A percentile compares a stretch with the other conserved stretches of the same genome.
Conservation (phyloP, 2,888 invertebrate genomes). For the Dicranocentrus wangi region DNA sequence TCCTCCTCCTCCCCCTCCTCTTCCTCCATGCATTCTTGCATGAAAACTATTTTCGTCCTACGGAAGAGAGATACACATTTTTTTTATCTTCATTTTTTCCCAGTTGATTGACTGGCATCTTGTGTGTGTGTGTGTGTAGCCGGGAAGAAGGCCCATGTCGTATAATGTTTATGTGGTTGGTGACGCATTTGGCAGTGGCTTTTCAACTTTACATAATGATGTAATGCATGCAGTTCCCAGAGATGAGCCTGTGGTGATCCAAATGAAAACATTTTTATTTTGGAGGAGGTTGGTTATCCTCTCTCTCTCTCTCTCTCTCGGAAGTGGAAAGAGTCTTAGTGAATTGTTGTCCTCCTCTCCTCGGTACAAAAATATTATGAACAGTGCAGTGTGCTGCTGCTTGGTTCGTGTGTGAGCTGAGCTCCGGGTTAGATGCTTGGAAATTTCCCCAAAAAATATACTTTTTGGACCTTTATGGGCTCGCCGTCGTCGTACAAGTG, state of each 20-base stretch:
- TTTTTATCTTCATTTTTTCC: no score
- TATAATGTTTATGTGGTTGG: conserved; percentile 10
- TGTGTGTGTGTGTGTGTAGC: neutral
- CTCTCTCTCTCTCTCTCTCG: no score
- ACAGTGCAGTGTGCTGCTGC: no score
- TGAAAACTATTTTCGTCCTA: no score
- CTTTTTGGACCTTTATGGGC: neutral
- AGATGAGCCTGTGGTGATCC: neutral
- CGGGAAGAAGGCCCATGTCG: neutral
- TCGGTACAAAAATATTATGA: no score
- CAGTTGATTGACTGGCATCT: conserved; percentile 6
- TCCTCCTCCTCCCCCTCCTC: neutral
- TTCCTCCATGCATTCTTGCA: neutral
- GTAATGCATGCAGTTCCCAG: conserved; percentile 1
- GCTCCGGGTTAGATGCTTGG: neutral
- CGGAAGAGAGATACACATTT: no score
- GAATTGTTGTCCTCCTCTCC: no score
- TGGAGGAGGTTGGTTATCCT: no score
- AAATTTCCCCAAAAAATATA: no score
- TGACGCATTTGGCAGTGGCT: conserved; percentile 26
- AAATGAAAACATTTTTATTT: no score
- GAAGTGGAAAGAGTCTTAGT: no score
- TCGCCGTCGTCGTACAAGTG: neutral
- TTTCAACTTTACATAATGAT: conserved; percentile 21
- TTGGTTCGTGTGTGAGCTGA: no score